Conservation (phyloP, 2,797 vertebrate genomes). For the Clamator glandarius region DNA sequence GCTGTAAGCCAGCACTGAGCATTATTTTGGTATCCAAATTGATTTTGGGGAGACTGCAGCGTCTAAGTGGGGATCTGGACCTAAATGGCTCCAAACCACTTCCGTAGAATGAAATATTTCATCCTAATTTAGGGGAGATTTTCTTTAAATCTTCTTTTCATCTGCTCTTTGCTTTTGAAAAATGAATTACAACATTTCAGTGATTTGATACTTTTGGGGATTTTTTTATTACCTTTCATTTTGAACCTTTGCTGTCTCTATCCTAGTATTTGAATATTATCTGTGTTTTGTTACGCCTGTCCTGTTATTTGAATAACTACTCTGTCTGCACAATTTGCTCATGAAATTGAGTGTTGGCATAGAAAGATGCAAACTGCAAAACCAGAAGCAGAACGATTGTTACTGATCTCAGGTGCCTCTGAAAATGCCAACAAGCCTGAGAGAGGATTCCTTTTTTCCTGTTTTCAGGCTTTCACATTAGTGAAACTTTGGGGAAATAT, state of each 20-base stretch:
- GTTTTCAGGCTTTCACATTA: accelerated
- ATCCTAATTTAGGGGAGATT: background rate
- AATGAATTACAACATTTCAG: too few relatives aligned
- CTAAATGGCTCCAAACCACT: background rate
- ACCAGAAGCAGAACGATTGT: background rate
- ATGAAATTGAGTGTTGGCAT: accelerated
- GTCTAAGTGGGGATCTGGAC: background rate
- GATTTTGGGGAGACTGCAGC: background rate
- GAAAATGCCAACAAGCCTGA: background rate
- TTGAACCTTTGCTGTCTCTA: background rate
- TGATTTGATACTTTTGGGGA: accelerated
- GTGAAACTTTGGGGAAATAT: background rate
- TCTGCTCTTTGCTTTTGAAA: background rate
- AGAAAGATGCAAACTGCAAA: background rate
- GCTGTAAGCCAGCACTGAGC: too few relatives aligned
- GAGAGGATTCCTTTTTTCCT: accelerated
- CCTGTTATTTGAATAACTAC: too few relatives aligned
- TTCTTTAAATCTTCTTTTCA: background rate
- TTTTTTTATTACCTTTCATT: accelerated
- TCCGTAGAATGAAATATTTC: background rate
- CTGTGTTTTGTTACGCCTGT: background rate
- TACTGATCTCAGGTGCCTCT: accelerated
- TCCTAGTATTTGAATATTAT: too few relatives aligned
- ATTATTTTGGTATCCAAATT: too few relatives aligned
- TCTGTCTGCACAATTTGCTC: accelerated